These are phyloP conservation scores for Criorhina ranunculi DNA, from an alignment of 2,888 invertebrate genomes.

Conservation along the genomic window DNA sequence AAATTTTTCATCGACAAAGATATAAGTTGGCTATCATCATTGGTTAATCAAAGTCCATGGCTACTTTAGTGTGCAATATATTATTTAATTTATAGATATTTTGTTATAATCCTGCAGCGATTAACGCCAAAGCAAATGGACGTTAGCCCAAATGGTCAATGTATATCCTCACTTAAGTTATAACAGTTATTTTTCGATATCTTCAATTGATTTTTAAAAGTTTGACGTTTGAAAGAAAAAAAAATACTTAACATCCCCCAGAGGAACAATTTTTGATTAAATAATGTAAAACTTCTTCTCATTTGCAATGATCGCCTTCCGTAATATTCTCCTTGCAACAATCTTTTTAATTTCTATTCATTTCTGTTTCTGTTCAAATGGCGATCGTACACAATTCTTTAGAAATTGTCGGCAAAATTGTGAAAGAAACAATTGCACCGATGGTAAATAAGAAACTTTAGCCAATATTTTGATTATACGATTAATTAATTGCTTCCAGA, in stretches of 20 bases:
- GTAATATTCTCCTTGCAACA: conserved; percentile 41
- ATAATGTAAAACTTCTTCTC: conserved; percentile 3
- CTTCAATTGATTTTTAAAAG: conserved; percentile 24
- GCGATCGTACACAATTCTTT: conserved; percentile 85
- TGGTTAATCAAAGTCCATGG: too few relatives aligned
- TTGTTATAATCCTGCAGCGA: too few relatives aligned
- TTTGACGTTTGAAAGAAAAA: conserved; percentile 8
- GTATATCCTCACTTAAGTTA: neutral
- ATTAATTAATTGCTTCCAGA: conserved; percentile 77
- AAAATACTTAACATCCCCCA: conserved; percentile 15
- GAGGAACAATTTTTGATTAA: neutral
- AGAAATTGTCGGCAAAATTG: conserved; percentile 85
- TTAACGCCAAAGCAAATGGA: too few relatives aligned
- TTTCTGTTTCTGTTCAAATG: conserved; percentile 81
- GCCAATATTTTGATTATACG: neutral
- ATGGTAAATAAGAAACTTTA: conserved; percentile 80
- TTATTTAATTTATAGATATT: too few relatives aligned
- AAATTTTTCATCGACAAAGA: too few relatives aligned
- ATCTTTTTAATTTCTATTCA: conserved; percentile 56
- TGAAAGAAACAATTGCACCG: conserved; percentile 84
- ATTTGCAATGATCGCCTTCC: conserved; percentile 35
- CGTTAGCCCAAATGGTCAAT: neutral
- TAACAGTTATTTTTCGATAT: neutral
- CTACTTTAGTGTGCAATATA: too few relatives aligned
- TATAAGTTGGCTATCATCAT: too few relatives aligned